These are phyloP conservation scores for Lithosia quadra DNA, from an alignment of 2,888 invertebrate species.

Conservation along the genomic window DNA sequence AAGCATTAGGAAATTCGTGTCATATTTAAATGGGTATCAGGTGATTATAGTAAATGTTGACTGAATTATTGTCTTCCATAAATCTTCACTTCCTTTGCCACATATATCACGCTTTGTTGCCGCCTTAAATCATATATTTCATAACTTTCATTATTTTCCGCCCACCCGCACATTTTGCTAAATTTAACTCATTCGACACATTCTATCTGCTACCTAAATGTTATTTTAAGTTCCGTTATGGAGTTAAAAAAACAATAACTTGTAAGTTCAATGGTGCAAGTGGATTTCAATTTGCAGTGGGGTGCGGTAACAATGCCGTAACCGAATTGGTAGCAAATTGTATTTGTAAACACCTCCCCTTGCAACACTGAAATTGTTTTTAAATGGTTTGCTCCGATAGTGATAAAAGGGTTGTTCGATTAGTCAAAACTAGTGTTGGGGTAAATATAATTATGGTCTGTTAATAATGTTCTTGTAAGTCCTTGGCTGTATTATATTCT, in stretches of 20 bases:
- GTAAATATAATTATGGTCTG: neutral
- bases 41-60: conserved; percentile 33
- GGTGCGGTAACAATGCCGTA: conserved; percentile 69
- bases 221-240: conserved; percentile 15
- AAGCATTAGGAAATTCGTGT: conserved; percentile 38
- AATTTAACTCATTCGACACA: neutral
- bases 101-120: conserved; percentile 19
- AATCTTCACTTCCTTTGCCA: conserved; percentile 22
- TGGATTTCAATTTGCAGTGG: conserved; percentile 72
- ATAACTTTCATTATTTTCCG: conserved; percentile 10
- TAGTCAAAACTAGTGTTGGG: neutral
- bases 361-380: conserved; percentile 49
- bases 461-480: neutral
- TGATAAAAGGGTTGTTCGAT: conserved; percentile 40
- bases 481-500: neutral
- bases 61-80: conserved; percentile 28
- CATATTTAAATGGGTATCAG: conserved; percentile 36
- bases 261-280: conserved; percentile 70
- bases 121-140: conserved; percentile 6
- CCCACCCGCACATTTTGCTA: neutral
- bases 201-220: no score
- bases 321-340: conserved; percentile 75
- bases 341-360: conserved; percentile 72
- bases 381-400: conserved; percentile 41
- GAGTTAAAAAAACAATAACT: conserved; percentile 37